Evolutionary conservation across 2,113 vertebrate genomes (phyloP).

Genomic region (Ammodytes marinus): DNA sequence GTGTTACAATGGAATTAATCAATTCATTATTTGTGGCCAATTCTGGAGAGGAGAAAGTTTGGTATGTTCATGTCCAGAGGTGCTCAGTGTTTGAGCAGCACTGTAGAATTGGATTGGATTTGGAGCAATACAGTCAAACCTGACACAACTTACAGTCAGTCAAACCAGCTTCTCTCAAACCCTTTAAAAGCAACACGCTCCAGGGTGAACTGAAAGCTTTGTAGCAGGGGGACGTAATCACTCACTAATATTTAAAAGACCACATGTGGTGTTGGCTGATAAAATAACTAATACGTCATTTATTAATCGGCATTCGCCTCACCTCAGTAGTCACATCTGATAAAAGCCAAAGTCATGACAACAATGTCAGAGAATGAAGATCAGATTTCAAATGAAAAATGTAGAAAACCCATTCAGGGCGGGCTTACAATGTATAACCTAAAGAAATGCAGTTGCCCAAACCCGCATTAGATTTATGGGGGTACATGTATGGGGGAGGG

Average conservation of each 20-base stretch:
- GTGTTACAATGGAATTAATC: not conserved
- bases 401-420: not conserved
- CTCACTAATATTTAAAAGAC: not conserved
- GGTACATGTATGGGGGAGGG: too few species aligned
- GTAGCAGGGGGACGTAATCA: not conserved
- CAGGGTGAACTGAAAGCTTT: not conserved
- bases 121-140: not conserved
- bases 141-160: slow-evolving; percentile 14
- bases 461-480: too few species aligned
- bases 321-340: not conserved
- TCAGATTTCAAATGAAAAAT: slow-evolving; percentile 8
- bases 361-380: not conserved
- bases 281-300: slow-evolving; percentile 9
- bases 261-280: not conserved
- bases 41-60: slow-evolving; percentile 7
- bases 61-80: not conserved
- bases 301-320: slow-evolving; percentile 14
- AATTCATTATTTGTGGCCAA: slow-evolving; percentile 8
- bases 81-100: slow-evolving; percentile 8
- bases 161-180: not conserved
- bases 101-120: not conserved
- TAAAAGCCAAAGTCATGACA: not conserved
- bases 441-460: too few species aligned
- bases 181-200: not conserved
- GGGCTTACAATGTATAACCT: not conserved